A percentile compares a stretch with the other conserved stretches of the same genome.
phyloP scores from a whole-genome alignment of 2,113 vertebrate genomes.

The Anarhynchus alexandrinus region DNA sequence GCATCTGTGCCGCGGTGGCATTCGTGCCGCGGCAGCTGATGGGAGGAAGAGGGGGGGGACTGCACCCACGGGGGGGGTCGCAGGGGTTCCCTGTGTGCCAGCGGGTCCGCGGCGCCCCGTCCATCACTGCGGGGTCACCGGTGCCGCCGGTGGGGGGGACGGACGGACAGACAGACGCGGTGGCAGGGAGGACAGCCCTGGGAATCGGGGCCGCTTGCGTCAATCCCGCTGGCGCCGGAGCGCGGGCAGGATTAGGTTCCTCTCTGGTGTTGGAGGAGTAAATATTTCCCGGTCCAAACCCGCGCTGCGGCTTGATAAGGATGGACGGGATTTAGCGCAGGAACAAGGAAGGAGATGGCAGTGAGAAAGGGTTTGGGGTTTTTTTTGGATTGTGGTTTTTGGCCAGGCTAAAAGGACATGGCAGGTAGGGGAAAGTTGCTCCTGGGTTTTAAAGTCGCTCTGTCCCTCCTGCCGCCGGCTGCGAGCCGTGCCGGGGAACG shows the following conservation, averaged over 20 bases:
- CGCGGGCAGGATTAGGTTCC: neutral
- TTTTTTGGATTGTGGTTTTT: neutral
- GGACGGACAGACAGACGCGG: neutral
- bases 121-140: fast-evolving
- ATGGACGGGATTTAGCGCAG: neutral
- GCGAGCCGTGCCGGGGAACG: neutral
- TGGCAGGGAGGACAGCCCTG: fast-evolving
- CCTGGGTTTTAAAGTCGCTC: fast-evolving
- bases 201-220: fast-evolving
- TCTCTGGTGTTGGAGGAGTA: neutral
- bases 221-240: neutral
- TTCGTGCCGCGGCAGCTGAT: fast-evolving
- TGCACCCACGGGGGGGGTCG: neutral
- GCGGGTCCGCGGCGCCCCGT: neutral
- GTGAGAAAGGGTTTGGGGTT: neutral
- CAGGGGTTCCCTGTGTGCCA: neutral
- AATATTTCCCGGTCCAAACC: neutral
- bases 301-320: fast-evolving
- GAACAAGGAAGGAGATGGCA: neutral
- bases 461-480: neutral
- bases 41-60: neutral
- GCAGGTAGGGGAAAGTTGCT: neutral
- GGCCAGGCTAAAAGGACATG: neutral
- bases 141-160: neutral
- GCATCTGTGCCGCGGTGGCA: fast-evolving